Evolutionary conservation across 1,140 invertebrate genomes (phyloP).

Genomic region (Drosophila ogumai): DNA sequence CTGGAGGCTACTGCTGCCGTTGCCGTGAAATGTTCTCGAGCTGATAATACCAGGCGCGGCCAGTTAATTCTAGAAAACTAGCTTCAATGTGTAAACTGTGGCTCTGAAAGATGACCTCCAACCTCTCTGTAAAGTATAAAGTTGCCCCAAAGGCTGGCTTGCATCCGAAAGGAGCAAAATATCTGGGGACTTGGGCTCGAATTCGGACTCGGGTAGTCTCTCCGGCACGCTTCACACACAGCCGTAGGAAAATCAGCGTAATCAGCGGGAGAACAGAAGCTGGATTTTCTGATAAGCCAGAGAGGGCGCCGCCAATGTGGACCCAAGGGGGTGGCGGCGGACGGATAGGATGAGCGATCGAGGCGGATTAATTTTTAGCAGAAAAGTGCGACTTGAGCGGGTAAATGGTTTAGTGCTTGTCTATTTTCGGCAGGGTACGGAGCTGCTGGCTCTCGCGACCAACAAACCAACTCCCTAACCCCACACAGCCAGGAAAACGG

Average conservation of each 20-base stretch:
- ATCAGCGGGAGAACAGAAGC: conserved; percentile 37
- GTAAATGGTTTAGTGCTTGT: conserved; percentile 68
- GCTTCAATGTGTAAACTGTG: conserved; percentile 2
- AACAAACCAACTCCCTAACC: conserved; percentile 26
- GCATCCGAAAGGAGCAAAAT: conserved; percentile 1
- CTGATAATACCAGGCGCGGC: conserved; percentile 67
- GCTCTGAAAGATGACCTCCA: conserved; percentile 3
- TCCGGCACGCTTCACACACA: conserved; percentile 39
- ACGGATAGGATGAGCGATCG: conserved; percentile 11
- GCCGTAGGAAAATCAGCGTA: conserved; percentile 31
- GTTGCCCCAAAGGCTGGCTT: not conserved
- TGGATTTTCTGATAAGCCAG: conserved; percentile 67
- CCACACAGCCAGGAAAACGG: conserved; percentile 33
- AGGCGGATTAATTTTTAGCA: conserved; percentile 60
- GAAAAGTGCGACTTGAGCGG: conserved; percentile 69
- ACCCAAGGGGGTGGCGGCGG: conserved; percentile 33
- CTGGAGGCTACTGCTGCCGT: conserved; percentile 12
- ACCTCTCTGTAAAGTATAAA: conserved; percentile 7
- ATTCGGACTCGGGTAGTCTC: not conserved
- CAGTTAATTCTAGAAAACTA: conserved; percentile 63
- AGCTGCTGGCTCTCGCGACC: conserved; percentile 66
- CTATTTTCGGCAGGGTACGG: conserved; percentile 78
- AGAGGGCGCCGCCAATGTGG: conserved; percentile 32
- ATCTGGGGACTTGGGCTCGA: not conserved
- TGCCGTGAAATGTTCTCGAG: conserved; percentile 26